Evolutionary conservation across 2,797 vertebrate species (phyloP).

Genomic region (Sebastiscus albofasciatus): DNA sequence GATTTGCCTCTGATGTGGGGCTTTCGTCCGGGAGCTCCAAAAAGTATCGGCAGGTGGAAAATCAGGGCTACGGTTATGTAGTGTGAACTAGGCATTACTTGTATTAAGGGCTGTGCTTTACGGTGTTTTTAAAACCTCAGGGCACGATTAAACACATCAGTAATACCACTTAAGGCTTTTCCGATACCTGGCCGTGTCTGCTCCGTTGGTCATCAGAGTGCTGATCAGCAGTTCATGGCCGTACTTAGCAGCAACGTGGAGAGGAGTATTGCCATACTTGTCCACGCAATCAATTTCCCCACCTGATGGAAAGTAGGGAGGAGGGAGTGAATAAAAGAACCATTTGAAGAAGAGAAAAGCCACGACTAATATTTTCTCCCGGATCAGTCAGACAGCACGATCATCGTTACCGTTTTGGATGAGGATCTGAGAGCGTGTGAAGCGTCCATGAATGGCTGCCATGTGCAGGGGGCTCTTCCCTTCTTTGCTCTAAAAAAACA

Average conservation of each 20-base stretch:
- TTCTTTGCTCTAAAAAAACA: conserved; percentile 89
- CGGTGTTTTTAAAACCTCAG: neutral
- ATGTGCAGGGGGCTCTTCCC: conserved; percentile 98
- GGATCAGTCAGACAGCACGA: neutral
- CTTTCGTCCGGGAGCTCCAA: too few relatives aligned
- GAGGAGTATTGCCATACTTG: conserved; percentile 96
- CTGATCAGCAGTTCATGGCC: conserved; percentile 98
- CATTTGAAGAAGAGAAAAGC: neutral
- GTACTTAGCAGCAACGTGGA: conserved; percentile 98
- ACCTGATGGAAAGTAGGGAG: conserved; percentile 77
- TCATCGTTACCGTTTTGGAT: conserved; percentile 92
- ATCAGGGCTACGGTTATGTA: too few relatives aligned
- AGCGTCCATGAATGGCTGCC: conserved; percentile 96
- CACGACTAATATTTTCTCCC: neutral
- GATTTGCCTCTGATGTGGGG: too few relatives aligned
- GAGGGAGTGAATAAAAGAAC: conserved; percentile 9
- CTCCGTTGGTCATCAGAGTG: conserved; percentile 97
- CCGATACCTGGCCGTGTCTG: conserved; percentile 92
- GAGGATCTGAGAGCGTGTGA: conserved; percentile 97
- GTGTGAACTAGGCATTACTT: neutral
- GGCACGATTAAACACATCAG: neutral
- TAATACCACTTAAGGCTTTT: neutral
- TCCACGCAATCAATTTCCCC: conserved; percentile 97
- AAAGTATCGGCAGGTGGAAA: too few relatives aligned
- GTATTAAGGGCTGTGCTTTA: neutral